Evolutionary conservation across 2,113 vertebrate genomes (phyloP), one percentile per base, ranked within the genome.

Genomic region (Caranx melampygus): DNA sequence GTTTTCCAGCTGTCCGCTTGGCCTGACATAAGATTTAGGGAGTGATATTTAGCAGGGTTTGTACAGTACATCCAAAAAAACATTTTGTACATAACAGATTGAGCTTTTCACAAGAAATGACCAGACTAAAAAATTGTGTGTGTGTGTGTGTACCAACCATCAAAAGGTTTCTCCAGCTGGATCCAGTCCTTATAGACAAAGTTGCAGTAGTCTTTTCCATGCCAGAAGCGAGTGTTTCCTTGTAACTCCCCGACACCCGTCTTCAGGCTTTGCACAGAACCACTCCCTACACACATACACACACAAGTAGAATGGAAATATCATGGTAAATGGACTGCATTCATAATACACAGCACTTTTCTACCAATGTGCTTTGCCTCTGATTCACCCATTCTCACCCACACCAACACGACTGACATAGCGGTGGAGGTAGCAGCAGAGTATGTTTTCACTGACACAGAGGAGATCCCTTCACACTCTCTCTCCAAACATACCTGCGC

Each of bases 151-250:
- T 52, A 7, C 18, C 82, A 20, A 94, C 93, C 93, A 69, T 94
- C 93, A 66, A 94, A 94, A 42, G 93, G 93, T 85, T 93, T 94
- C 89, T 99, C 97, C 35, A 97, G 94, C 34, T 97, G 97, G 83
- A 99, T 96, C 97, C 97, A 99, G 90, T 99, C 97, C 92, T 96
- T 98, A 88, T 97, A 97, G 83, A 99, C 97, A 1, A 98, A 98
- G 94, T 99, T 99, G 94, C 97, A 99, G 64, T 99, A 99, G 91
- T 99, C 97, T 72, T 99, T 99, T n/a, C 97, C 97, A 0, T 99
- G 97, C 97, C 97, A 98, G 94, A 99, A 98, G 5, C 97, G 94
- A 0, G 97, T 98, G 90, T 99, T 97, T 6, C 98, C 97, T 1
- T 96, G 94, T 12, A 99, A 92, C 82, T 99, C 97, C 0, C 97